phyloP scores from a whole-genome alignment of 1,140 invertebrate genomes.

The Penaeus japonicus region DNA sequence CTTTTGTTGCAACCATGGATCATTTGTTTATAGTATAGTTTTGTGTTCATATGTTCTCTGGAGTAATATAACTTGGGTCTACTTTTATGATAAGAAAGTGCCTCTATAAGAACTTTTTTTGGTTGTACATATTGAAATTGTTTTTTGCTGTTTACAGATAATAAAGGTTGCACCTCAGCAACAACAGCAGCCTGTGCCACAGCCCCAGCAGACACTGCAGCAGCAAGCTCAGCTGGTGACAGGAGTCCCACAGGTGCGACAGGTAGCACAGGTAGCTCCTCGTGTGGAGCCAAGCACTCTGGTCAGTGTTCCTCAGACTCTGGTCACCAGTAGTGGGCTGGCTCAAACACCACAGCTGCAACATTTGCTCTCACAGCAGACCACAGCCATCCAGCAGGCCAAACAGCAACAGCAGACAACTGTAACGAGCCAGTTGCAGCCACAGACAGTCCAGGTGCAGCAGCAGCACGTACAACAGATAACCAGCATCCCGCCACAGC shows the following conservation, averaged over 20 bases:
- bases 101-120: no score
- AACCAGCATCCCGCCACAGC: background rate
- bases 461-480: constrained; percentile 17
- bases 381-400: no score
- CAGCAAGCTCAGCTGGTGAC: background rate
- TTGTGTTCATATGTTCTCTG: no score
- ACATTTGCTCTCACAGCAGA: constrained; percentile 25
- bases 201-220: background rate
- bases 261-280: constrained; percentile 46
- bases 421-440: background rate
- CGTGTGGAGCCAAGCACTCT: background rate
- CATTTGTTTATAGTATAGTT: no score
- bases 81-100: no score
- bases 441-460: constrained; percentile 12
- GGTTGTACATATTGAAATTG: no score
- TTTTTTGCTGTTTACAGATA: no score
- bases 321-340: background rate
- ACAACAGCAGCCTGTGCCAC: background rate
- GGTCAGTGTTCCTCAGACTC: background rate
- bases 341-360: constrained; percentile 15
- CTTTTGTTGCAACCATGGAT: no score
- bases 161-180: background rate
- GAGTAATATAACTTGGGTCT: no score
- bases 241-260: background rate
- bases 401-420: background rate